A percentile compares a stretch with the other conserved stretches of the same genome.
These are phyloP conservation scores for Sogatella furcifera DNA, from an alignment of 1,140 invertebrate species.

Conservation along the genomic window DNA sequence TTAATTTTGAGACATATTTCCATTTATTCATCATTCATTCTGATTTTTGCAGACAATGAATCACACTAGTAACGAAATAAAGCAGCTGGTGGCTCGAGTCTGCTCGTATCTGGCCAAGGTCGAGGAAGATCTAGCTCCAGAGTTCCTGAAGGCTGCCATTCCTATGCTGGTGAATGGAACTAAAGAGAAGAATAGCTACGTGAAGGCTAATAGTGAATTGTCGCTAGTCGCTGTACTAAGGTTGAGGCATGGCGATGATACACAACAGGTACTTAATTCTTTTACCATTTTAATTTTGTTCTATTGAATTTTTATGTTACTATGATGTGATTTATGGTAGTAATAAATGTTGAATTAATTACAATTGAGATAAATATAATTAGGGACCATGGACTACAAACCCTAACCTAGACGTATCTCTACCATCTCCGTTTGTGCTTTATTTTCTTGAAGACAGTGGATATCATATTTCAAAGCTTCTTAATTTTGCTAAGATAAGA, in stretches of 20 bases:
- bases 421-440: too few species aligned
- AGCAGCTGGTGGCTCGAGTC: constrained; percentile 78
- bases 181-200: constrained; percentile 93
- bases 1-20: too few species aligned
- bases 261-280: constrained; percentile 60
- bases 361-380: too few species aligned
- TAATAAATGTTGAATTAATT: too few species aligned
- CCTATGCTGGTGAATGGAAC: constrained; percentile 93
- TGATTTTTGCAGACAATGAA: constrained; percentile 69
- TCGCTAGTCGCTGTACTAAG: constrained; percentile 77
- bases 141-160: constrained; percentile 65
- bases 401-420: too few species aligned
- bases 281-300: neutral
- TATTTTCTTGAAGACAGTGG: too few species aligned
- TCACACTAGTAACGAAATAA: constrained; percentile 86
- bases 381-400: too few species aligned
- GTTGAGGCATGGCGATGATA: constrained; percentile 61
- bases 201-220: constrained; percentile 86
- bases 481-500: too few species aligned
- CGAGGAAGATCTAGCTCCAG: constrained; percentile 48
- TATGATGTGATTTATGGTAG: too few species aligned
- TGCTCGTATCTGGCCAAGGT: constrained; percentile 59
- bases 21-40: too few species aligned
- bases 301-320: too few species aligned
- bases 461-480: too few species aligned